Base-by-base conservation (phyloP, 2,888 invertebrate genomes). In the Nemapogon koenigi region DNA sequence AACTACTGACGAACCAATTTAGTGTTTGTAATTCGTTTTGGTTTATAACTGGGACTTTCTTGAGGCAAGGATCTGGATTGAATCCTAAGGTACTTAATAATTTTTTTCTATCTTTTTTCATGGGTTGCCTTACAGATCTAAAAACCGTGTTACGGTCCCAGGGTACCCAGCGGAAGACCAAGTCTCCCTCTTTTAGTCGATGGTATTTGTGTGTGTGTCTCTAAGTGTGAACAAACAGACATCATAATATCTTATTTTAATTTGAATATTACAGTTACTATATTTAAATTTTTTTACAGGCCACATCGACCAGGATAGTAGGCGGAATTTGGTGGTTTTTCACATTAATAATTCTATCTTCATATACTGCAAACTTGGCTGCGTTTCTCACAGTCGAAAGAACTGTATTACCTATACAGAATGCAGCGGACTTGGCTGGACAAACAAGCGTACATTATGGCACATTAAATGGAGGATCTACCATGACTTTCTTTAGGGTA, bases 311-410 rank as follows among this genome's bases (percentile, higher is more conserved):
- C 1, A 82, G 98, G 38, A 93, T 98, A 46, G 96, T 98, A 4
- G 96, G 97, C 7, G 96, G 92, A 1, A 93, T 94, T 52, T 99
- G 98, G 98, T 99, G 98, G 97, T 98, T 99, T 79, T 99, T 99
- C 75, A 98, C 97, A 0, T 83, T 99, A 27, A 98, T 99, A 63
- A 96, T 98, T 62, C 93, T 98, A 44, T 96, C 97, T 0, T 97
- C 98, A 4, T 98, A 98, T 79, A 99, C 98, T 3, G 98, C 98
- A 10, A 97, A 97, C 75, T 78, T 99, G 55, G 98, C 98, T 0
- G 98, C 99, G 2, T 98, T 99, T 67, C 83, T 99, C 32, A 99
- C 98, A 0, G 98, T 99, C 16, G 97, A 98, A 65, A 78, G 97
- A 25, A 96, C 96, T 81, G 93, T 94, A 41, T 89, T 96, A 25